Base-by-base conservation (phyloP, 2,113 vertebrate species). In the Noturus placidus region DNA sequence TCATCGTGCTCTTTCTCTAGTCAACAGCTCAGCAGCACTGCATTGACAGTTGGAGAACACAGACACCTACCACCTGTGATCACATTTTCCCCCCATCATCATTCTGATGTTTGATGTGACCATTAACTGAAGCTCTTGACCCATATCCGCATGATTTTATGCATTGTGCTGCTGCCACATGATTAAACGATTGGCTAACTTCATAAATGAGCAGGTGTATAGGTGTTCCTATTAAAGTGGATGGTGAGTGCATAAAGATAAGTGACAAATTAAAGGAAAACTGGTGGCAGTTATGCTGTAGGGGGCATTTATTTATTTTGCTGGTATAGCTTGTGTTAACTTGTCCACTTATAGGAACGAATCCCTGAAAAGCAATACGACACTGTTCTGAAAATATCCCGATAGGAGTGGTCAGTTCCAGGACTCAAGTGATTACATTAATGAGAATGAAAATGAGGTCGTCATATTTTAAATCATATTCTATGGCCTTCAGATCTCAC, bases 21-120 rank as follows among this genome's bases (percentile, higher is more conserved):
- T 91, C 90, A 91, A 19, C 87, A 92, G 86, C 90, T 91, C 89
- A 83, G 91, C 88, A 92, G 93, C 87, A 61, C 84, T 83, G 52
- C 89, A 92, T 91, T 86, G 91, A 93, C 93, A 86, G 78, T 57
- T 88, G 91, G 74, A 91, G 92, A 94, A 93, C 92, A 91, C 94
- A 94, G 91, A 94, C 93, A 92, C 92, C 91, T 87, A 87, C 90
- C 91, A 92, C 90, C 92, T 92, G 93, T 61, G 46, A 50, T 50
- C 46, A 50, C 46, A 50, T 50, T 50, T 50, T 10, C 9, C 9
- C 46, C 42, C 0, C 42, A 46, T 50, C 42, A 46, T 50, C 46
- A 50, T 50, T 50, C 46, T 50, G 46, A 50, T 50, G 46, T 50
- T 50, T 50, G 46, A 50, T 46, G 9, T 50, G 8, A 50, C 9